These are phyloP conservation scores for Machimus rusticus DNA, from an alignment of 2,888 invertebrate species.

Conservation along the genomic window DNA sequence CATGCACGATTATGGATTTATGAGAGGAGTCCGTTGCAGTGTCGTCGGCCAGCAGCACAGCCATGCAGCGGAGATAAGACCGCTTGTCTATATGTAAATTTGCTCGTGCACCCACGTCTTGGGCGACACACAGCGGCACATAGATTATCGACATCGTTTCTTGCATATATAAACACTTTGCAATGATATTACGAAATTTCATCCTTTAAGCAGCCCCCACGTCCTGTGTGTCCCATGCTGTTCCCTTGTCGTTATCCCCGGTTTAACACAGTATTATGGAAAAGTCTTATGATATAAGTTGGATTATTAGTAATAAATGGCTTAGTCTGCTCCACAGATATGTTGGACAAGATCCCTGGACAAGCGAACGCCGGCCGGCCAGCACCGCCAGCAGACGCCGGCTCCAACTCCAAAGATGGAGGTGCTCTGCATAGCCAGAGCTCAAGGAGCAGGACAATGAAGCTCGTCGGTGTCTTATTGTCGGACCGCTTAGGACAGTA, in stretches of 20 bases:
- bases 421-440: neutral
- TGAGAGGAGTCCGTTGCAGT: neutral
- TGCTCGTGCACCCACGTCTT: conserved; percentile 19
- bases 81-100: conserved; percentile 38
- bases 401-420: neutral
- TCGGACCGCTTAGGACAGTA: neutral
- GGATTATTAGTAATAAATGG: conserved; percentile 41
- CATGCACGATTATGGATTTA: neutral
- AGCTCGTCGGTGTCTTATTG: conserved; percentile 20
- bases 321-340: conserved; percentile 27
- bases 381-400: neutral
- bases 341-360: neutral
- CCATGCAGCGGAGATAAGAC: conserved; percentile 1
- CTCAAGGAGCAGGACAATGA: conserved; percentile 30
- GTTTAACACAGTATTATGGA: conserved; percentile 39
- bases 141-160: conserved; percentile 38
- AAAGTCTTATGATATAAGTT: conserved; percentile 41
- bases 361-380: neutral
- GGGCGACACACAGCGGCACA: neutral
- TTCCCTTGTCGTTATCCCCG: conserved; percentile 30
- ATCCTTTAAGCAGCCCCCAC: conserved; percentile 3
- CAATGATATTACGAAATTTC: conserved; percentile 39
- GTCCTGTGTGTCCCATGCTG: conserved; percentile 3
- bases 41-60: neutral
- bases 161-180: conserved; percentile 41